phyloP scores from a whole-genome alignment of 2,113 vertebrate species.

The Mustela nigripes region DNA sequence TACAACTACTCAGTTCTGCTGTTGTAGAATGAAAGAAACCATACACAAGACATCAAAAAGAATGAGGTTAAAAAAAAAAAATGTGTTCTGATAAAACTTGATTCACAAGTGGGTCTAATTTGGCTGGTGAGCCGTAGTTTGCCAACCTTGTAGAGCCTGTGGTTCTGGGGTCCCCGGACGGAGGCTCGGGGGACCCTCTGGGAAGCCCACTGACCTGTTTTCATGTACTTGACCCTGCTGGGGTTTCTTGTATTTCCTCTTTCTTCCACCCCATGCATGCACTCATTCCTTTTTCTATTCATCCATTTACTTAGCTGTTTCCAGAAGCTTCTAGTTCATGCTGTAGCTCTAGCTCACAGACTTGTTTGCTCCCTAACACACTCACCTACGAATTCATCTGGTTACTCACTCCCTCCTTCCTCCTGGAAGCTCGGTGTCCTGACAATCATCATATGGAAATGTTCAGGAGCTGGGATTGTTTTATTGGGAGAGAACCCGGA shows the following conservation, averaged over 20 bases:
- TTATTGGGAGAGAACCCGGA: neutral
- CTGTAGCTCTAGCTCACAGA: too few relatives aligned
- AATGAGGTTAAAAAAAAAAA: neutral
- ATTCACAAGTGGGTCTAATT: neutral
- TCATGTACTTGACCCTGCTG: neutral
- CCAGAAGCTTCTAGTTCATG: neutral
- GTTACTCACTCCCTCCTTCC: neutral
- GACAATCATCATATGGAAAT: neutral
- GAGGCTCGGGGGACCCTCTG: neutral
- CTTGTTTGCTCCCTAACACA: neutral
- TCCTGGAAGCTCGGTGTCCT: neutral
- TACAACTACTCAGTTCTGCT: too few relatives aligned
- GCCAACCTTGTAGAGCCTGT: neutral
- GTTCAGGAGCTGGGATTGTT: neutral
- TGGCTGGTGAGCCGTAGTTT: neutral
- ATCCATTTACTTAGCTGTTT: neutral
- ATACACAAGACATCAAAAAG: too few relatives aligned
- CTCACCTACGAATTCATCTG: neutral
- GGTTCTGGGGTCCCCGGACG: neutral
- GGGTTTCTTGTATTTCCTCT: neutral
- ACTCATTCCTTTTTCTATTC: neutral
- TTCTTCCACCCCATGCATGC: neutral
- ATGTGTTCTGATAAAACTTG: conserved; percentile 62
- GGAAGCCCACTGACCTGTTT: neutral
- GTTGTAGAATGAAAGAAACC: too few relatives aligned